Conservation (phyloP, 1,140 invertebrate genomes). For the Lasaia peninsularis region DNA sequence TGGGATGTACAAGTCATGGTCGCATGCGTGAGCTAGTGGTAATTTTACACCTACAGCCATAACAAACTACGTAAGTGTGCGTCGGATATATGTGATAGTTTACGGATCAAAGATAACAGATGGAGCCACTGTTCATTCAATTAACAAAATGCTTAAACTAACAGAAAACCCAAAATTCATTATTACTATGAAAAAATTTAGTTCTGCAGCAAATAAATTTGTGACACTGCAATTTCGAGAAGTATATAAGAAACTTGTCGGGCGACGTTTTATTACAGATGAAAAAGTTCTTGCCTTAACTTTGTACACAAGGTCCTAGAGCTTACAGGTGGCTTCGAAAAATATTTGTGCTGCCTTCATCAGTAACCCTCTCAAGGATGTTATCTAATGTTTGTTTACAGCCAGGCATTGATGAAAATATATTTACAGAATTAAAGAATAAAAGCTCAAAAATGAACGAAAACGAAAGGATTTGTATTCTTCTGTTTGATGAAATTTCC, state of each 20-base stretch:
- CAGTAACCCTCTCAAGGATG: not conserved
- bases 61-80: no score
- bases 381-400: not conserved
- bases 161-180: slow-evolving; percentile 21
- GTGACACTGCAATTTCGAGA: slow-evolving; percentile 21
- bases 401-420: slow-evolving; percentile 12
- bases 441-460: not conserved
- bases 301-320: slow-evolving; percentile 19
- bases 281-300: slow-evolving; percentile 23
- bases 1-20: no score
- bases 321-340: slow-evolving; percentile 23
- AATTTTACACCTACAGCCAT: no score
- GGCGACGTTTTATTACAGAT: slow-evolving; percentile 19
- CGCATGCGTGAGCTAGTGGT: no score
- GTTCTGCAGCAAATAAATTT: slow-evolving; percentile 15
- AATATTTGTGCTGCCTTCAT: slow-evolving; percentile 6
- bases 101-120: no score
- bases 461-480: slow-evolving; percentile 9
- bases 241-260: slow-evolving; percentile 20
- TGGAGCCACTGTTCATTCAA: no score
- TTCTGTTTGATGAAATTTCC: slow-evolving; percentile 19
- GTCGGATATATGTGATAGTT: no score
- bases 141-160: slow-evolving; percentile 20
- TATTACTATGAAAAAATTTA: slow-evolving; percentile 16
- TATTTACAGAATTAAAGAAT: slow-evolving; percentile 12